These are phyloP conservation scores for Aythya baeri DNA, from an alignment of 2,113 vertebrate species.

Conservation along the genomic window DNA sequence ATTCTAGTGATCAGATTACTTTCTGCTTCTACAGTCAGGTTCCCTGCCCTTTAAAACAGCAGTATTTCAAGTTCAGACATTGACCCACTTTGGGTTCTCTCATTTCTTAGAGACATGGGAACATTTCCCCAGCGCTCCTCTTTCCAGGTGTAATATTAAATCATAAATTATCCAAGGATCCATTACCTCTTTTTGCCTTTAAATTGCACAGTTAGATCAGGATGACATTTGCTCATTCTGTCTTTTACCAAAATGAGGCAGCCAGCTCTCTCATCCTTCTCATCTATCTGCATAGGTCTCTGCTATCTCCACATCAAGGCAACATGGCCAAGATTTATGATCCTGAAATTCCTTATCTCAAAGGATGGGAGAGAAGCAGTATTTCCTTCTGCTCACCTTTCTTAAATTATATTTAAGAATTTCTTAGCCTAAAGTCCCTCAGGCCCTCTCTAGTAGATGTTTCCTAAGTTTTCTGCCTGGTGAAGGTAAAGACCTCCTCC, in stretches of 20 bases:
- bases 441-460: not conserved
- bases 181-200: not conserved
- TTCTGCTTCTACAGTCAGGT: not conserved
- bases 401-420: not conserved
- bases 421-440: not conserved
- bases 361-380: not conserved
- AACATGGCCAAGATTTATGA: not conserved
- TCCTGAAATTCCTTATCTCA: not conserved
- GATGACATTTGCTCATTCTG: not conserved
- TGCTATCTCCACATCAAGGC: not conserved
- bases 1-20: not conserved
- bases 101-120: not conserved
- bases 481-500: not conserved
- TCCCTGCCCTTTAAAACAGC: not conserved
- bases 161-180: not conserved
- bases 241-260: not conserved
- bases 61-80: not conserved
- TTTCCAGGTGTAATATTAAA: not conserved
- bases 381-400: not conserved
- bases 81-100: not conserved
- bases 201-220: not conserved
- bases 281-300: not conserved
- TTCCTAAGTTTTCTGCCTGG: not conserved
- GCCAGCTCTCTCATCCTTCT: not conserved
- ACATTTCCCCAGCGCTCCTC: not conserved